phyloP scores from a whole-genome alignment of 2,888 invertebrate genomes.

The Sclerodermus sp. region DNA sequence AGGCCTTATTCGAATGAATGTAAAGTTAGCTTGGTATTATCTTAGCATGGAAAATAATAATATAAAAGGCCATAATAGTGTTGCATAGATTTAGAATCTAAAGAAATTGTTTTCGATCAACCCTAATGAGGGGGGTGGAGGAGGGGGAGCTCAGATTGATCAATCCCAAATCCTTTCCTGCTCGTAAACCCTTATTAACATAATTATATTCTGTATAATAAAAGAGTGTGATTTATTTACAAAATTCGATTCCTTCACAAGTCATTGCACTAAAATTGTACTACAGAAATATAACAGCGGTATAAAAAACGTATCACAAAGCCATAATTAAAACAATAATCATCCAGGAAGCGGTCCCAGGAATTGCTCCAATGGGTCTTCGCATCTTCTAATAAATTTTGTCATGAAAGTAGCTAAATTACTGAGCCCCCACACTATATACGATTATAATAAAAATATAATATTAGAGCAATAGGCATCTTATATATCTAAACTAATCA shows the following conservation, averaged over 20 bases:
- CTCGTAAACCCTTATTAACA: conserved; percentile 1
- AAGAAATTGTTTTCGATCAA: too few species aligned
- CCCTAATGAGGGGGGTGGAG: conserved; percentile 1
- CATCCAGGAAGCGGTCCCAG: not conserved
- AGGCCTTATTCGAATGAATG: conserved; percentile 19
- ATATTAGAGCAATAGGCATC: conserved; percentile 26
- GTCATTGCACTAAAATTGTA: conserved; percentile 45
- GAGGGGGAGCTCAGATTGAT: conserved; percentile 19
- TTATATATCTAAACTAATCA: conserved; percentile 32
- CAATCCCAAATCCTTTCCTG: conserved; percentile 4
- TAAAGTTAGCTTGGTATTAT: not conserved
- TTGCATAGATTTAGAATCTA: too few species aligned
- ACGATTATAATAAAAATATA: conserved; percentile 24
- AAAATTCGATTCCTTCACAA: conserved; percentile 25
- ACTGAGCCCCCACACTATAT: conserved; percentile 23
- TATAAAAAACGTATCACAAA: conserved; percentile 30
- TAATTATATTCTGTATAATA: conserved; percentile 14
- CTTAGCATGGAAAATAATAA: too few species aligned
- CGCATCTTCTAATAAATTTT: conserved; percentile 1
- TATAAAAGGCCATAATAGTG: too few species aligned
- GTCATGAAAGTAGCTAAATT: conserved; percentile 10
- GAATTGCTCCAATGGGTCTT: not conserved
- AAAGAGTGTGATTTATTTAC: conserved; percentile 27
- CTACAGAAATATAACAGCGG: conserved; percentile 13
- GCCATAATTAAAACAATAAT: too few species aligned